Percentiles rank a stretch among this genome's conserved stretches.
phyloP scores from a whole-genome alignment of 2,797 vertebrate genomes.

The Buphagus erythrorhynchus region DNA sequence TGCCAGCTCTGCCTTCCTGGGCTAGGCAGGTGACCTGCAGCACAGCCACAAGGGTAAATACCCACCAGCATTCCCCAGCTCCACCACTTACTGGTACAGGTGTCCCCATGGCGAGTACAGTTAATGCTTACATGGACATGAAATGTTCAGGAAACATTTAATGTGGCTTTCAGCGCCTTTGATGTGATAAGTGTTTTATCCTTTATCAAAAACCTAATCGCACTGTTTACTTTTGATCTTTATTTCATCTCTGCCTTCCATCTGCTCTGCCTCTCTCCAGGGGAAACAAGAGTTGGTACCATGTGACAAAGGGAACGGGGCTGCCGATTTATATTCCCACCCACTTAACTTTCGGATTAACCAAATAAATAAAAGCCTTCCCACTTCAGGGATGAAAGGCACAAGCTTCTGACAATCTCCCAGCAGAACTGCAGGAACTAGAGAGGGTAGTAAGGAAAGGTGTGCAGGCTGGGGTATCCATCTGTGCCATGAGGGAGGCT shows the following conservation, averaged over 20 bases:
- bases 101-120: not conserved
- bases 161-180: slow-evolving; percentile 23
- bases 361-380: slow-evolving; percentile 48
- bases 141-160: slow-evolving; percentile 30
- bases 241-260: slow-evolving; percentile 62
- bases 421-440: not conserved
- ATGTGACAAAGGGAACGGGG: not conserved
- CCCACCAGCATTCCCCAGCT: not conserved
- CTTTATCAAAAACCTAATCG: slow-evolving; percentile 64
- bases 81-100: not conserved
- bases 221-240: slow-evolving; percentile 64
- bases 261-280: slow-evolving; percentile 52
- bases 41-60: rapidly evolving
- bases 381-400: slow-evolving; percentile 19
- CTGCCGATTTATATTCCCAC: slow-evolving; percentile 25
- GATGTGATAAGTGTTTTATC: slow-evolving; percentile 62
- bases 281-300: slow-evolving; percentile 11
- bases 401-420: not conserved
- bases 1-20: not conserved
- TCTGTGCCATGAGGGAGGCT: not conserved
- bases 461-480: not conserved
- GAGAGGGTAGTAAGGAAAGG: not conserved
- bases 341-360: slow-evolving; percentile 50
- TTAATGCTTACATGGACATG: not conserved
- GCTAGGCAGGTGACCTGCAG: not conserved